These are phyloP conservation scores for Galeruca laticollis DNA, from an alignment of 2,888 invertebrate genomes.

Conservation along the genomic window DNA sequence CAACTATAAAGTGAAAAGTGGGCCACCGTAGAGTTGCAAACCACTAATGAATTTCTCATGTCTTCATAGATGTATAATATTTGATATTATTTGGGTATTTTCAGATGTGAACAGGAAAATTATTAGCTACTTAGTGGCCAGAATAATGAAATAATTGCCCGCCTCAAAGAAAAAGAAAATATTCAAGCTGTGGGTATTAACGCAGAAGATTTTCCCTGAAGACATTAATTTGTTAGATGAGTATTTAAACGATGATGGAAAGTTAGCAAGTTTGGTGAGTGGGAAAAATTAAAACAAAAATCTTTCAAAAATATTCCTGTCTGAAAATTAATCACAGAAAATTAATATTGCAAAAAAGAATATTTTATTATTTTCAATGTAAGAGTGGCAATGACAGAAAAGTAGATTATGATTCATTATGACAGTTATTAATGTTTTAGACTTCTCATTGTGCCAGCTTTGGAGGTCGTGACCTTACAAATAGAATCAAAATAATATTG, in stretches of 20 bases:
- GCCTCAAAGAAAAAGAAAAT: too few relatives aligned
- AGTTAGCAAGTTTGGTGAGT: slow-evolving; percentile 8
- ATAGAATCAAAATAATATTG: slow-evolving; percentile 17
- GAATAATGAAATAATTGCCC: slow-evolving; percentile 19
- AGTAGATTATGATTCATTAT: neutral
- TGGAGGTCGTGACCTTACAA: slow-evolving; percentile 23
- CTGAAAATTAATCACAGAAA: too few relatives aligned
- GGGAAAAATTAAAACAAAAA: neutral
- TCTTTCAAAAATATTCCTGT: neutral
- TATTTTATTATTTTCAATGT: too few relatives aligned
- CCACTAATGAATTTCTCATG: too few relatives aligned
- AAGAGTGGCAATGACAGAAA: neutral
- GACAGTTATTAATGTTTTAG: neutral
- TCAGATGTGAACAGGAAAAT: slow-evolving; percentile 16
- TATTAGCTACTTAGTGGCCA: slow-evolving; percentile 11
- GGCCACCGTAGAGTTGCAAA: too few relatives aligned
- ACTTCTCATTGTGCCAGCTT: too few relatives aligned
- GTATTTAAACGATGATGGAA: slow-evolving; percentile 6
- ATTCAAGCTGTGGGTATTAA: too few relatives aligned
- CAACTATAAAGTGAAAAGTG: too few relatives aligned
- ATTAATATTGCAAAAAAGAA: too few relatives aligned
- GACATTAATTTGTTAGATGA: slow-evolving; percentile 10
- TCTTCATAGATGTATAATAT: too few relatives aligned
- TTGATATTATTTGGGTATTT: too few relatives aligned
- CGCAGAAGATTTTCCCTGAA: slow-evolving; percentile 9